Evolutionary conservation across 2,113 vertebrate genomes (phyloP), one percentile per base, ranked within the genome.

Genomic region (Alethe castanea): DNA sequence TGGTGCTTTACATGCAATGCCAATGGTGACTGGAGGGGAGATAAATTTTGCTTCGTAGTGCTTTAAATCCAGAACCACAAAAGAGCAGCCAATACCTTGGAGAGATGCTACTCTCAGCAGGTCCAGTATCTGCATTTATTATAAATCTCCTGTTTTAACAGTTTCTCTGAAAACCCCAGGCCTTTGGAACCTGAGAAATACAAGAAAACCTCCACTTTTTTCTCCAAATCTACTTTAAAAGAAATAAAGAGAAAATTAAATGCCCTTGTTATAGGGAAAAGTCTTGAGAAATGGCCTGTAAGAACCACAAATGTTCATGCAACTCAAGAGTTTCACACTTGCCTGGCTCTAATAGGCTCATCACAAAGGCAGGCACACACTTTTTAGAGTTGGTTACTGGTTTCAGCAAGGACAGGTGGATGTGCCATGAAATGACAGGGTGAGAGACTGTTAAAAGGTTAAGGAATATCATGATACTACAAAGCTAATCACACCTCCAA

Each of bases 401-500:
- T 29, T 88, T 40, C 18, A 89, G 72, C 59, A 64, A 56, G 33
- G 38, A n/a, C 52, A 81, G 36, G 45, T 33, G 50, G 23, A 14
- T 19, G 12, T 53, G 54, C 11, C 31, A 35, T 1, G 0, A 24
- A 92, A 57, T 1, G 2, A 60, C 33, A 54, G 26, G 8, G 13
- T 0, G 0, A 80, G 36, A 33, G 35, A 47, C 0, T 44, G 31
- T 35, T 25, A 44, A 85, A 66, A 53, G 1, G 0, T 33, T 73
- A 52, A 42, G 28, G 10, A 66, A 40, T 11, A 23, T 4, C 19
- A 42, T 0, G 0, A 24, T 19, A 31, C n/a, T 52, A 56, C 33
- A 86, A 78, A 86, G 56, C 15, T 35, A 36, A 74, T 47, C 45
- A n/a, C 36, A 62, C 4, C 24, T 69, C 31, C 11, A 53, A 72